Evolutionary conservation across 2,888 invertebrate species (phyloP).

Genomic region (Oligia latruncula): DNA sequence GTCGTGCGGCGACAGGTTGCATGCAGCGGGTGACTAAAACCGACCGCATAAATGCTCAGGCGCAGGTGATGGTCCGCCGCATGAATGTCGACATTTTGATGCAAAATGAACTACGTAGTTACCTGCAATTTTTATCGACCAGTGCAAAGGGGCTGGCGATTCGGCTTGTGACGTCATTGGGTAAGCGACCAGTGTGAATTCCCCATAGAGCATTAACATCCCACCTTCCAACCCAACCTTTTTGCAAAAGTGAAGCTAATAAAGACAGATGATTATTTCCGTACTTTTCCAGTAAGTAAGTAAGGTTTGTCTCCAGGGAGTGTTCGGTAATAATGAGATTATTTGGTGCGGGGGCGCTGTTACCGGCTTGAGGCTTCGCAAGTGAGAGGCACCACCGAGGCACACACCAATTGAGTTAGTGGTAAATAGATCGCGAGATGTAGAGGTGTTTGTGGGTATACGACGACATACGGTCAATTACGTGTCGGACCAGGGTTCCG

Average conservation of each 20-base stretch:
- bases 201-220: background rate
- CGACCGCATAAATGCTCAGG: too few species aligned
- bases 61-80: too few species aligned
- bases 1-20: too few species aligned
- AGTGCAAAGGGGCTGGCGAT: too few species aligned
- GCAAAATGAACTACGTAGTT: too few species aligned
- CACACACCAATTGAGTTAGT: conserved; percentile 23
- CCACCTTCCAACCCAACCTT: background rate
- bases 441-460: background rate
- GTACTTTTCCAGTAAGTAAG: conserved; percentile 23
- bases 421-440: background rate
- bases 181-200: too few species aligned
- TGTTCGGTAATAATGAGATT: conserved; percentile 57
- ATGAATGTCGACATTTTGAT: too few species aligned
- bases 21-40: too few species aligned
- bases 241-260: conserved; percentile 44
- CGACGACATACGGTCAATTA: background rate
- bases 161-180: too few species aligned
- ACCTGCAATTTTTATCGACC: too few species aligned
- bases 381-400: conserved; percentile 16
- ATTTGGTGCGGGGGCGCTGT: conserved; percentile 25
- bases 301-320: conserved; percentile 45
- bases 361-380: conserved; percentile 19
- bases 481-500: too few species aligned
- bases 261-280: conserved; percentile 44